Percentiles rank a stretch among this genome's conserved stretches.
Evolutionary conservation across 2,888 invertebrate genomes (phyloP).

Genomic region (Hoplodrina ambigua): DNA sequence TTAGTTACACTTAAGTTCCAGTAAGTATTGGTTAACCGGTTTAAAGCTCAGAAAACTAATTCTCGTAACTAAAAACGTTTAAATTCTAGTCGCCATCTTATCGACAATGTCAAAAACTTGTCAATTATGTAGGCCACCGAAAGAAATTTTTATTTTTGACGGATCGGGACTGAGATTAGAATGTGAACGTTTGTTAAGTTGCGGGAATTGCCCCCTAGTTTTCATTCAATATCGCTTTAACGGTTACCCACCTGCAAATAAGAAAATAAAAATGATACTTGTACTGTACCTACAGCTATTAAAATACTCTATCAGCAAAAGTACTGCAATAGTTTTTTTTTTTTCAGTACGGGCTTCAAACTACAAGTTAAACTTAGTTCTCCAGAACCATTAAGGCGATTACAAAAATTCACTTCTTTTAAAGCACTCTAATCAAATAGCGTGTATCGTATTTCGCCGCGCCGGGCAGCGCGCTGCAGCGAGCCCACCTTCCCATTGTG

Average conservation of each 20-base stretch:
- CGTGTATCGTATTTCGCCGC: conserved; percentile 58
- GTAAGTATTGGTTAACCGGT: not conserved
- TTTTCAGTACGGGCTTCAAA: conserved; percentile 12
- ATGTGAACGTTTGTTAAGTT: too few relatives aligned
- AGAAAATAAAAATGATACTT: conserved; percentile 1
- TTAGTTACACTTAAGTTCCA: not conserved
- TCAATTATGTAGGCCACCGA: too few relatives aligned
- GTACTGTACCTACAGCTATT: not conserved
- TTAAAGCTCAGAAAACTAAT: not conserved
- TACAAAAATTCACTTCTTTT: conserved; percentile 52
- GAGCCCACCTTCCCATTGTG: conserved; percentile 69
- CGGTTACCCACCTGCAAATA: conserved; percentile 8
- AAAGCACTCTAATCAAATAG: conserved; percentile 61
- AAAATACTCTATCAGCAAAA: conserved; percentile 2
- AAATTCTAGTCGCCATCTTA: too few relatives aligned
- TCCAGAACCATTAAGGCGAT: conserved; percentile 43
- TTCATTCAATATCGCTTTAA: not conserved
- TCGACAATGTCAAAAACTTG: too few relatives aligned
- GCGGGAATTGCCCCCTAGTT: too few relatives aligned
- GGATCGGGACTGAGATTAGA: too few relatives aligned
- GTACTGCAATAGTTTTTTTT: not conserved
- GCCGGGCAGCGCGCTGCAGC: conserved; percentile 40
- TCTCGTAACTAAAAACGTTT: too few relatives aligned
- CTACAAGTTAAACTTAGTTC: conserved; percentile 35
- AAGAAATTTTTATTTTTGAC: too few relatives aligned